phyloP scores from a whole-genome alignment of 2,888 invertebrate genomes.

The Euphydryas editha region DNA sequence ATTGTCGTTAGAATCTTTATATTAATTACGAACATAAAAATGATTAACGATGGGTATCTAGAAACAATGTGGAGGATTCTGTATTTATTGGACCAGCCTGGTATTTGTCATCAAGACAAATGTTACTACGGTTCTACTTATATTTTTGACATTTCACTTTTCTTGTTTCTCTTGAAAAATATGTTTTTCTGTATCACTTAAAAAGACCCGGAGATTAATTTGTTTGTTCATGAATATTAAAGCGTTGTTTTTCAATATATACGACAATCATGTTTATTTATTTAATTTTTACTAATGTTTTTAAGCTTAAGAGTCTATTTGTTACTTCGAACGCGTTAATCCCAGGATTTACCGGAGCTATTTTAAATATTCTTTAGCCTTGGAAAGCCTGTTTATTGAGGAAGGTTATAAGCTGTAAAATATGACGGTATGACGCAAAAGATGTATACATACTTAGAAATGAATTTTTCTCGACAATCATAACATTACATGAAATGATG shows the following conservation, averaged over 20 bases:
- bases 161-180: not conserved
- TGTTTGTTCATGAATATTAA: not conserved
- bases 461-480: too few species aligned
- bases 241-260: not conserved
- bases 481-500: too few species aligned
- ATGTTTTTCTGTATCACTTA: not conserved
- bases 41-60: conserved; percentile 77
- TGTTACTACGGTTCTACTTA: conserved; percentile 59
- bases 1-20: conserved; percentile 73
- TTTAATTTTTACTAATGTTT: too few species aligned
- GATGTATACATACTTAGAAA: too few species aligned
- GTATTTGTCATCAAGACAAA: conserved; percentile 78
- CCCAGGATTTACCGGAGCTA: too few species aligned
- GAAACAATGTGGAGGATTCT: conserved; percentile 73
- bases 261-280: too few species aligned
- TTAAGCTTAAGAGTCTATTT: too few species aligned
- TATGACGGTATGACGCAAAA: too few species aligned
- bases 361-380: too few species aligned
- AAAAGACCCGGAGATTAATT: not conserved
- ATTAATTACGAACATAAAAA: conserved; percentile 82
- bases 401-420: too few species aligned
- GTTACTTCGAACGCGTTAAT: too few species aligned
- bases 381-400: too few species aligned
- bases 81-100: conserved; percentile 74
- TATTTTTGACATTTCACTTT: conserved; percentile 38